Base-by-base conservation (phyloP, 2,797 vertebrate genomes). In the Oreochromis grahami region DNA sequence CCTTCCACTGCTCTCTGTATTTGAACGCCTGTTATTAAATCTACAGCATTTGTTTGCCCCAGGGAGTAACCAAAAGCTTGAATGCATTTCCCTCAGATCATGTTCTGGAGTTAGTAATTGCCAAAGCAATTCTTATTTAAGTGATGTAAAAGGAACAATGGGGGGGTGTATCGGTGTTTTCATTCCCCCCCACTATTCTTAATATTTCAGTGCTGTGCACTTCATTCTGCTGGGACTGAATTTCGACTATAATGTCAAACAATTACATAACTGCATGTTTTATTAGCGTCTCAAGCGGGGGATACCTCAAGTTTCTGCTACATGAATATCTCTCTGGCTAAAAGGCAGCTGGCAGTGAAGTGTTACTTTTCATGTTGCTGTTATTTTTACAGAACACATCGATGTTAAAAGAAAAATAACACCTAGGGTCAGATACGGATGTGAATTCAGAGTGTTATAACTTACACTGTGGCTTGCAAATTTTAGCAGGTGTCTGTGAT, bases 71-170 rank as follows among this genome's bases (percentile, higher is more conserved):
- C 41, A 6, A 72, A 86, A 77, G 79, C 84, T 63, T 76, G 17
- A 88, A 81, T 2, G 51, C 65, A 68, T 86, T 89, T 91, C 84
- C 87, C 90, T 81, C 56, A 5, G 78, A 92, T 89, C 80, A 36
- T 85, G 82, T 88, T 90, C 74, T 79, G 74, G 34, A 77, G 76
- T 81, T 68, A 34, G 86, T 86, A 87, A 91, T 92, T 91, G 86
- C 81, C 85, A 85, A 86, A 78, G 82, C 80, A 84, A 86, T 86
- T 87, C 87, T 86, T 86, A 80, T 81, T 89, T 88, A 89, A 91
- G 87, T 53, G 83, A 86, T 15, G 80, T 76, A 86, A 14, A 43
- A 77, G 41, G 79, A 84, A 76, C 29, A 36, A 17, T 41, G 17
- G 70, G 45, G 70, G 9, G 11, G 10, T 3, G 3, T 5, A 12